phyloP scores from a whole-genome alignment of 2,888 invertebrate species.

The Neoascia interrupta region DNA sequence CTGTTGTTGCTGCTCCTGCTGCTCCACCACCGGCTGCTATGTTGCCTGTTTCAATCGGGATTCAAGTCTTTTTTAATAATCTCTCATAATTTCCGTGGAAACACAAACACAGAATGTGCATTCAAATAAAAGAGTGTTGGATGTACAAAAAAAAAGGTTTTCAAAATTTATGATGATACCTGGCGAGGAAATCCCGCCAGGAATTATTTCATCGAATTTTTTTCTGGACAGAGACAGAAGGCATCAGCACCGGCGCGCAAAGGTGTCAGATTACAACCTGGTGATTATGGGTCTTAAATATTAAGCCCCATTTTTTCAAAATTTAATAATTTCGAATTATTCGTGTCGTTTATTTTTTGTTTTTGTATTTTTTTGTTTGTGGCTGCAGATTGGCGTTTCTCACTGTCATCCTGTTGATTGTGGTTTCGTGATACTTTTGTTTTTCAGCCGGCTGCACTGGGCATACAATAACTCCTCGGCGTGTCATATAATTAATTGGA shows the following conservation, averaged over 20 bases:
- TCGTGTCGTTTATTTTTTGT: too few species aligned
- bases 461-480: slow-evolving; percentile 47
- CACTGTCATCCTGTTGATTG: slow-evolving; percentile 62
- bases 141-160: slow-evolving; percentile 1
- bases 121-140: neutral
- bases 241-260: slow-evolving; percentile 27
- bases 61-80: slow-evolving; percentile 61
- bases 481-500: slow-evolving; percentile 66
- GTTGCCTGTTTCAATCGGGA: slow-evolving; percentile 52
- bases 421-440: slow-evolving; percentile 46
- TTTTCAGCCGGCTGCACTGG: neutral
- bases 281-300: slow-evolving; percentile 68
- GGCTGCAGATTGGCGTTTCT: slow-evolving; percentile 58
- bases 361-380: too few species aligned
- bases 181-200: slow-evolving; percentile 63
- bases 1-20: too few species aligned
- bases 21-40: neutral
- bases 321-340: slow-evolving; percentile 68
- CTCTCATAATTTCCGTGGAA: slow-evolving; percentile 66
- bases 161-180: slow-evolving; percentile 63
- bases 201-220: slow-evolving; percentile 67
- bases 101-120: slow-evolving; percentile 55
- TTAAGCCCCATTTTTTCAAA: slow-evolving; percentile 47
- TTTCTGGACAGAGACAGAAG: slow-evolving; percentile 44
- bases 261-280: slow-evolving; percentile 68